Evolutionary conservation across 2,888 invertebrate species (phyloP), one percentile per base, ranked within the genome.

Genomic region (Rhingia campestris): DNA sequence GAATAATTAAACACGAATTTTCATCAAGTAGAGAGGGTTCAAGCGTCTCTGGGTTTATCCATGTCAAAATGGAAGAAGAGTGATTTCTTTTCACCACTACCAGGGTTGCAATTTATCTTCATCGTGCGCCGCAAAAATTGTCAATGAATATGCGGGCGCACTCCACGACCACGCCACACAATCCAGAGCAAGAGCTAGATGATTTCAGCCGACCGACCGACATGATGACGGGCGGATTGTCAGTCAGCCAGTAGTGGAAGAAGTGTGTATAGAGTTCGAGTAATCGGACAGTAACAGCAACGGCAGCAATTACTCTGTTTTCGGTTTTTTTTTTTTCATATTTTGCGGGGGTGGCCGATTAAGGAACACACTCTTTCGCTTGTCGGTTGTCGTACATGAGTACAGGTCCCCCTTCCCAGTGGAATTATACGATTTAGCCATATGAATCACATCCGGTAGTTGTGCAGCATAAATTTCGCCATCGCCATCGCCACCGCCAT

Each of bases 401-500:
- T 61, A 47, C 39, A 32, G 43, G 35, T 73, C 33, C 74, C 67
- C 58, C 47, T 51, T 64, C 58, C 33, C 35, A 56, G 41, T 59
- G 73, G 80, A 80, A 84, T 80, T 75, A 80, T 75, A 84, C 80
- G 84, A 84, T 80, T 84, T 84, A 80, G 84, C 61, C 74, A 70
- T 84, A 84, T 84, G 84, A 84, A 84, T 84, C 84, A 84, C 64
- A 80, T 84, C 84, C 84, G 84, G 84, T 80, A 74, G 70, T 75
- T 69, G 80, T 84, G 84, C 80, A 80, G 80, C 80, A 80, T 84
- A 80, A 84, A 80, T 84, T 84, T 84, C 84, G 84, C 74, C 74
- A 80, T 80, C 69, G 43, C 41, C 67, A 49, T 59, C 53, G 70
- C 51, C 43, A 66, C 56, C 53, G 47, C 56, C 12, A 47, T 59